Base-by-base conservation (phyloP, 2,888 invertebrate species). In the Pristionchus fissidentatus region DNA sequence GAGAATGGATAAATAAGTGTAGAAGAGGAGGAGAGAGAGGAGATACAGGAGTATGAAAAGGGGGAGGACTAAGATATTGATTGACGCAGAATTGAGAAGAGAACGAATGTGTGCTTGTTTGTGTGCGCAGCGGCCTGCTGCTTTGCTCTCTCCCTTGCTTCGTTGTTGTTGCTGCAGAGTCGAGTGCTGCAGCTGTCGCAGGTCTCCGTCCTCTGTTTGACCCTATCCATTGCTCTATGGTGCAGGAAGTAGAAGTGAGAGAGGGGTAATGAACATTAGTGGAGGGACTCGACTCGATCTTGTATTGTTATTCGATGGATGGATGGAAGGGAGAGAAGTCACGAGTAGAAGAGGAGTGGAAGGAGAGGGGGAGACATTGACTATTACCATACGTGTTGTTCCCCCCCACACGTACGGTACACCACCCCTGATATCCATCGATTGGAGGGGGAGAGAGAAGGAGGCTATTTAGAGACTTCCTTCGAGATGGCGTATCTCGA, bases 1-100 rank as follows among this genome's bases (percentile, higher is more conserved):
- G 66, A 66, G 66, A 66, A 66, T 66, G 66, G 66, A 66, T 66
- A 66, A 66, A 66, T 66, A 66, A 66, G 66, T 66, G 66, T 35
- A 66, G 66, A n/a, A 38, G 66, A 66, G 46, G 46, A 22, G 22
- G 55, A 55, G 29, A n/a, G 57, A 57, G 62, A 19, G 35, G 66
- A 70, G 66, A 70, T 70, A 70, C 66, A 70, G 66, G n/a, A 70
- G 66, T 41, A 70, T 70, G 66, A 70, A 70, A 41, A 41, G 66
- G 35, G 66, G 66, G 22, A 66, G 66, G 66, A 66, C 66, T 66
- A 66, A 66, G 66, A 66, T 66, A 66, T 66, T 26, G 66, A 66
- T 66, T 66, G 66, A 38, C 35, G 66, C 35, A 66, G 66, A 66
- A 66, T 66, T 19, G 15, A 32, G 7, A 60, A 32, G n/a, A 22